Base-by-base conservation (phyloP, 2,797 vertebrate genomes). In the Lacerta viridis region DNA sequence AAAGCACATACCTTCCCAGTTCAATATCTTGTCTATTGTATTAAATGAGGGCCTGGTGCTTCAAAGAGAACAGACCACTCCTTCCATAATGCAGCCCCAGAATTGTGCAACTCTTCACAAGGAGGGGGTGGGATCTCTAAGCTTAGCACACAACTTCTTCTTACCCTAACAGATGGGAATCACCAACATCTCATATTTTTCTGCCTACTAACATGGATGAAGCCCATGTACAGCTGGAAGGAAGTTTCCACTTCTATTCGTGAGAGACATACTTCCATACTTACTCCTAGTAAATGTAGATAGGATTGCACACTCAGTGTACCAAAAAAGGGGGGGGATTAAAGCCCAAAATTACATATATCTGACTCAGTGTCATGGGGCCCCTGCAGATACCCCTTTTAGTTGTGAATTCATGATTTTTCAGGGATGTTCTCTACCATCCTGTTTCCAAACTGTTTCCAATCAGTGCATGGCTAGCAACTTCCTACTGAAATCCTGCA, bases 181-280 rank as follows among this genome's bases (percentile, higher is more conserved):
- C 61, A 88, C 92, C 92, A 92, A 93, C 89, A 92, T 92, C 91
- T 94, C 92, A 91, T 95, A 92, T 33, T 93, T 91, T 89, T 80
- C 71, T 90, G 90, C 46, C 92, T 94, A 15, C 90, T 84, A 15
- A 33, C 0, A 88, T 93, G 23, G 2, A 84, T 18, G 18, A 15
- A 71, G 23, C 29, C 46, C 33, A 69, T 50, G n/a, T 71, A 46
- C 15, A 71, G 11, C n/a, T 50, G 17, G 66, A 69, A 33, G 18
- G 10, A 20, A 59, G 66, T 27, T 55, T 8, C 10, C 33, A 23
- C 25, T 75, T 61, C 61, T 2, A 75, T 23, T 46, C 25, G 1
- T 80, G 3, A 25, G 29, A 25, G 68, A 1, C 69, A 33, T 71
- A 33, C 2, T 8, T 71, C 29, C 25, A 0, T 13, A 33, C 27